Evolutionary conservation across 2,888 invertebrate genomes (phyloP).

Genomic region (Epiblema foenella): DNA sequence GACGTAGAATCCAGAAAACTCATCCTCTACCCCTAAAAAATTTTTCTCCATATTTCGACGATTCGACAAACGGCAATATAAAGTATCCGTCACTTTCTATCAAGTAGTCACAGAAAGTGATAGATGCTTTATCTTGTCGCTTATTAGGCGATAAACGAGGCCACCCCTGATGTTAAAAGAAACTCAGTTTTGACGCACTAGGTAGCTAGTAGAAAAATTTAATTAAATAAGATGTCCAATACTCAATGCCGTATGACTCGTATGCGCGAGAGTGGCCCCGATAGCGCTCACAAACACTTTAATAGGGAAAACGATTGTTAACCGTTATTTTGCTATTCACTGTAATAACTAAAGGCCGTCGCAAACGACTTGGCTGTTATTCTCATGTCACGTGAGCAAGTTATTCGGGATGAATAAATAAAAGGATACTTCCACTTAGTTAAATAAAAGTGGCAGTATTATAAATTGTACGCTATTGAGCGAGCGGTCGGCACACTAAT

Average conservation of each 20-base stretch:
- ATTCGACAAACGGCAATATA: too few species aligned
- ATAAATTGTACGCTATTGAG: too few species aligned
- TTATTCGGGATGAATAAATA: conserved; percentile 3
- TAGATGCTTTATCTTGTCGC: too few species aligned
- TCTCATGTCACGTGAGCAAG: neutral
- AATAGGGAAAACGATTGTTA: conserved; percentile 37
- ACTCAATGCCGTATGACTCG: neutral
- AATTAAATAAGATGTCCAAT: conserved; percentile 1
- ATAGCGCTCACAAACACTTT: conserved; percentile 25
- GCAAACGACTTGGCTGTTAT: conserved; percentile 3
- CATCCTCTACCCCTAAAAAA: too few species aligned
- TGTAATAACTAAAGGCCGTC: conserved; percentile 22
- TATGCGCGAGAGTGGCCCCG: conserved; percentile 3
- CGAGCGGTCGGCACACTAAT: too few species aligned
- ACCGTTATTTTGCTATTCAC: conserved; percentile 31
- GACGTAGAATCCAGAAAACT: too few species aligned
- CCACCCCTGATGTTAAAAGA: neutral
- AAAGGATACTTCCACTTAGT: neutral
- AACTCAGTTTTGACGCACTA: too few species aligned
- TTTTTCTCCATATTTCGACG: too few species aligned
- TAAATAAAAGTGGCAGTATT: too few species aligned
- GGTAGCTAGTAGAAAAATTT: neutral
- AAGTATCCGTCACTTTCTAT: too few species aligned
- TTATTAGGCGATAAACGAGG: too few species aligned
- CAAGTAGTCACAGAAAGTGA: too few species aligned